Evolutionary conservation across 2,797 vertebrate genomes (phyloP), one percentile per base, ranked within the genome.

Genomic region (Melanotaenia nigrans): DNA sequence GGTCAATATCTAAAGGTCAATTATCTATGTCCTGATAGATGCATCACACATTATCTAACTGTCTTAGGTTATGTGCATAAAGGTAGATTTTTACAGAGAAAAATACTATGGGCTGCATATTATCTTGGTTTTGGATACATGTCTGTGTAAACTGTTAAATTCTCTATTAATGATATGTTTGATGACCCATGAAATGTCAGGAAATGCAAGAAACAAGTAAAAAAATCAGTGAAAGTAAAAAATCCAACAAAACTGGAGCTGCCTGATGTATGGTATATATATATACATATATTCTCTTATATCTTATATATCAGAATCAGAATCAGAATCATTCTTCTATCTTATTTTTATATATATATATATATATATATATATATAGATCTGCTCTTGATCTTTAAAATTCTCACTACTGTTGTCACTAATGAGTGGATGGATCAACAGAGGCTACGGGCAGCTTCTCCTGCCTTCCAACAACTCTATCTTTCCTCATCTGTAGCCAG

Each of bases 351-450:
- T n/a, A n/a, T n/a, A n/a, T 2, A 25, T 25, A 25, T 28, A 28
- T 28, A 28, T 28, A 28, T 28, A 28, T 28, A 28, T 28, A 28
- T 28, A 28, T 28, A 25, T 25, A 65, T n/a, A 77, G 11, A 16
- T 28, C 24, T 14, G 30, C 45, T 0, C n/a, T 0, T 68, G 32
- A 66, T 61, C 42, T 60, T 61, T 1, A 4, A 18, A 70, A 42
- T 89, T 90, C 89, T 82, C 62, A 65, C 78, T 82, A 85, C 35
- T 89, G 82, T 87, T 90, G 68, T 69, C 18, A 54, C 45, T 76
- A 56, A 16, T 9, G 14, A 40, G 57, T 65, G n/a, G 33, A 71
- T 38, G 28, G 11, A 20, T 54, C 65, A 83, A 67, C 82, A 75
- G 33, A 60, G 40, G 4, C 3, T 82, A 57, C 14, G 0, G 73